These are phyloP conservation scores for Volucella inanis DNA, from an alignment of 2,888 invertebrate species.

Conservation along the genomic window DNA sequence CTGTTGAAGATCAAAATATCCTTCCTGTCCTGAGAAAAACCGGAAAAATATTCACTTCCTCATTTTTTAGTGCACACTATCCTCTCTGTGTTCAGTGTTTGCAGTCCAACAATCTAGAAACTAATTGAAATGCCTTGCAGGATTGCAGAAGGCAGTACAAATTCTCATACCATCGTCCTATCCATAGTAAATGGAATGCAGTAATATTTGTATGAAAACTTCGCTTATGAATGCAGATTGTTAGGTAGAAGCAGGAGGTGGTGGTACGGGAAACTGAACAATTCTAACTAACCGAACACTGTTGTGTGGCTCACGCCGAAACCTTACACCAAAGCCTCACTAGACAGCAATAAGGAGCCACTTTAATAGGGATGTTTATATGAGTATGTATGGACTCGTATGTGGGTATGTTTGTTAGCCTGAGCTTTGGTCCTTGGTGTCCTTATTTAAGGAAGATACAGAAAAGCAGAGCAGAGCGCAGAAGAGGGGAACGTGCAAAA, in stretches of 20 bases:
- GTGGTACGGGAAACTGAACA: background rate
- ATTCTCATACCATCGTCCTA: too few species aligned
- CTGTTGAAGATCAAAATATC: too few species aligned
- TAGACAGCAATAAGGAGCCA: too few species aligned
- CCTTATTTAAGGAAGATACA: background rate
- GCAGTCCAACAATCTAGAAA: too few species aligned
- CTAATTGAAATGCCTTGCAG: too few species aligned
- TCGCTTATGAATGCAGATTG: conserved; percentile 1
- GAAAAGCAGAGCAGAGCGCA: background rate
- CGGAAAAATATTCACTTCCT: too few species aligned
- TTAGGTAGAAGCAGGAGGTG: background rate
- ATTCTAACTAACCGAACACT: background rate
- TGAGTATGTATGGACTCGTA: background rate
- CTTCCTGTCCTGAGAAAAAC: too few species aligned
- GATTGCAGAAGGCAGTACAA: too few species aligned
- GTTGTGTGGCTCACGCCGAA: background rate
- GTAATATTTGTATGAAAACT: conserved; percentile 6
- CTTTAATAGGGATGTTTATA: background rate
- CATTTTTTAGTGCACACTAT: too few species aligned
- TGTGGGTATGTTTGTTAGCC: background rate
- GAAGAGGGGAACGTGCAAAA: background rate
- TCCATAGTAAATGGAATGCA: too few species aligned
- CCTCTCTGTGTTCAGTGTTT: too few species aligned
- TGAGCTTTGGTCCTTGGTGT: background rate
- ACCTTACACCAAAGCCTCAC: background rate